These are phyloP conservation scores for Muscicapa striata DNA, from an alignment of 2,797 vertebrate genomes.

Conservation along the genomic window DNA sequence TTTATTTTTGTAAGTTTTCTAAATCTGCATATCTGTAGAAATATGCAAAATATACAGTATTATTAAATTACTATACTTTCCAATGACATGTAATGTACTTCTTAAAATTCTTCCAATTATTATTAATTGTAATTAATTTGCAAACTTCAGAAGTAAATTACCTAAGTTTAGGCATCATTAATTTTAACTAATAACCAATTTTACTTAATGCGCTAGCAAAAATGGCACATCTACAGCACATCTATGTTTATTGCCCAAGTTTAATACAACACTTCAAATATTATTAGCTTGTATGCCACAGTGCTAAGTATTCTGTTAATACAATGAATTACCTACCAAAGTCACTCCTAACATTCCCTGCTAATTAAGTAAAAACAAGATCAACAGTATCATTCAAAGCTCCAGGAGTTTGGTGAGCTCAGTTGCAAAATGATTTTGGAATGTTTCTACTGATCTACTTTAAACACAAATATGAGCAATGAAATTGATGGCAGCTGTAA, in stretches of 20 bases:
- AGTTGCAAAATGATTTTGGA: not conserved
- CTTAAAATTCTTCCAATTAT: constrained; percentile 1
- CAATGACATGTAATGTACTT: not conserved
- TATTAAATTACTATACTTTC: not conserved
- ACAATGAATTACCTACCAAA: constrained; percentile 1
- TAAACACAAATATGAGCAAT: not conserved
- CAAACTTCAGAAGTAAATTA: constrained; percentile 34
- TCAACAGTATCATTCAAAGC: not conserved
- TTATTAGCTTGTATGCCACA: not conserved
- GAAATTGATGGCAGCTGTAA: not conserved
- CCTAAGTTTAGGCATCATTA: constrained; percentile 2
- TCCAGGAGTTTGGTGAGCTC: not conserved
- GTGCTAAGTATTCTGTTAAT: not conserved
- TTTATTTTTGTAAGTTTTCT: not conserved
- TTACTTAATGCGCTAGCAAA: constrained; percentile 1
- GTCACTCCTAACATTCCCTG: not conserved
- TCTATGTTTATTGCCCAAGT: not conserved
- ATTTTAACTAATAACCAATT: constrained; percentile 38
- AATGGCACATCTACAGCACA: not conserved
- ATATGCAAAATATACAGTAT: not conserved
- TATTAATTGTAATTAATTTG: constrained; percentile 36
- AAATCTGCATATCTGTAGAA: not conserved
- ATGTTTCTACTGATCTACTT: not conserved
- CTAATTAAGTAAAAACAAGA: constrained; percentile 16
- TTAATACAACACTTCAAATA: constrained; percentile 7